Evolutionary conservation across 2,888 invertebrate genomes (phyloP).

Genomic region (Odontothrips loti): DNA sequence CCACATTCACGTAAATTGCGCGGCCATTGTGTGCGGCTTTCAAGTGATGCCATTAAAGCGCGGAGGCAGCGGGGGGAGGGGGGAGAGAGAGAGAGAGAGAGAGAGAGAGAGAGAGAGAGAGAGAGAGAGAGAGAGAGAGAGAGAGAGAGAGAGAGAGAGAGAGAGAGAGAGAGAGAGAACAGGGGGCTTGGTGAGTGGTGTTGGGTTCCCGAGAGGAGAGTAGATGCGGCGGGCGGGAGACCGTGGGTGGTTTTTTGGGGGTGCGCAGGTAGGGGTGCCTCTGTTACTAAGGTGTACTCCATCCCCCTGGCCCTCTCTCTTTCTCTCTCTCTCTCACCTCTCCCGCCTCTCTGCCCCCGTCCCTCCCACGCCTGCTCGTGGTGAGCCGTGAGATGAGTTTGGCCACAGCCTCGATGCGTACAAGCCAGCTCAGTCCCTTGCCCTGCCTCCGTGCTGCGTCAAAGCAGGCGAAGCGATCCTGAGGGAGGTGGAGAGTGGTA

Average conservation of each 20-base stretch:
- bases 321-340: slow-evolving; percentile 26
- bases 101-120: too few relatives aligned
- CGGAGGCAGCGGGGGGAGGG: background rate
- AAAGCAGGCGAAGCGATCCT: too few relatives aligned
- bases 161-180: slow-evolving; percentile 30
- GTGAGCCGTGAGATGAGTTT: slow-evolving; percentile 12
- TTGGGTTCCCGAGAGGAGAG: background rate
- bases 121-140: too few relatives aligned
- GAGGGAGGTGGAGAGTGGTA: too few relatives aligned
- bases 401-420: background rate
- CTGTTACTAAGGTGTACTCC: background rate
- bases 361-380: background rate
- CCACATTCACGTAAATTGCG: slow-evolving; percentile 22
- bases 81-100: slow-evolving; percentile 19
- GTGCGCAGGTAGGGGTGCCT: background rate
- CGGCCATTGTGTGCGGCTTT: slow-evolving; percentile 22
- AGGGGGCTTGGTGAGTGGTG: background rate
- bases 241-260: background rate
- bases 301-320: slow-evolving; percentile 3
- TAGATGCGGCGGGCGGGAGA: background rate
- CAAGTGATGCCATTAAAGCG: slow-evolving; percentile 14
- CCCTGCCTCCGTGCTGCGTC: too few relatives aligned
- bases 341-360: too few relatives aligned
- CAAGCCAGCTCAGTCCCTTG: too few relatives aligned
- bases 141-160: slow-evolving; percentile 27